Base-by-base conservation (phyloP, 2,888 invertebrate species). In the Lasioglossum morio region DNA sequence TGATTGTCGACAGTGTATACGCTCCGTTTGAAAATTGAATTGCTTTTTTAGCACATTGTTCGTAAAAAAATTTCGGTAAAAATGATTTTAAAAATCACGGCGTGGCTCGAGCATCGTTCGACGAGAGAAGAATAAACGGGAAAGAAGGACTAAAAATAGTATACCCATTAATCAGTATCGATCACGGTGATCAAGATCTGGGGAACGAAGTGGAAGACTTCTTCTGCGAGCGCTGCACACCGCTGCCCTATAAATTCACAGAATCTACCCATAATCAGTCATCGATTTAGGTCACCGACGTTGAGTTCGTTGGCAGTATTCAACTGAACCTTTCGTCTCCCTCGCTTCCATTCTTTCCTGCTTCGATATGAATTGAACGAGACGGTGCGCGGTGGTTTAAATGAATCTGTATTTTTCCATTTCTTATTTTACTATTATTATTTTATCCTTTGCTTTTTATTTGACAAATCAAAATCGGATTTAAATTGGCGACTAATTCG, bases 41-140 rank as follows among this genome's bases (percentile, higher is more conserved):
- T 0, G 48, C 1, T 19, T 46, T 4, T 46, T 46, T 5, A 5
- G 1, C 16, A 19, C 0, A 46, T 46, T 19, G 16, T 46, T 46
- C 0, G 5, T 16, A 5, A 4, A 1, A 23, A 23, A 23, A 8
- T 0, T 48, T 23, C 19, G 19, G 7, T 19, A 0, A 48, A 48
- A 48, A 48, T 48, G 1, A 48, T 48, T 48, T 0, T 8, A 8
- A 48, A 23, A 48, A 48, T 23, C 53, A 23, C 2, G 23, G 53
- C 1, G 53, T 23, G 53, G 3, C 53, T 23, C 53, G 53, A 23
- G 23, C 8, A 53, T 8, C 53, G 0, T 23, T 8, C 1, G 57
- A 57, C 2, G n/a, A 12, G 3, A 10, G 3, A n/a, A 57, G 4
- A 4, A n/a, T 12, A 0, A 2, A 4, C 0, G 4, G n/a, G 12